Evolutionary conservation across 64 coral and sea anemone genomes (phyloP), one percentile per base, ranked within the genome.

Genomic region (Orbicella faveolata): DNA sequence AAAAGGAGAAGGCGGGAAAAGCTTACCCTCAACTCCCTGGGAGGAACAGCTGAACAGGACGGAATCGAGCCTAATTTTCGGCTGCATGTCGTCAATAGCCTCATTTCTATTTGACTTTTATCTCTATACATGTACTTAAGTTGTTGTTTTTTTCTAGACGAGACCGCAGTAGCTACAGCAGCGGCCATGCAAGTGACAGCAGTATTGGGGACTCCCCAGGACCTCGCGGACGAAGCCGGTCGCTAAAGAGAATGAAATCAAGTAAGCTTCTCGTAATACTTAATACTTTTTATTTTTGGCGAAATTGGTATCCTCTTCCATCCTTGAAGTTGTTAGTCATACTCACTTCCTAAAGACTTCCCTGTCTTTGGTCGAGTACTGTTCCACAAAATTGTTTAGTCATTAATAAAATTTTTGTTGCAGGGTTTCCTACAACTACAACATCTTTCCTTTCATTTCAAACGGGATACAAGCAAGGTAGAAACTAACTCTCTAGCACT

Each of bases 151-250:
- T 57, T 53, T 57, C 18, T 25, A 96, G 88, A 33, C 91, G 70
- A 78, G 95, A 96, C 39, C 79, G 95, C 53, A 39, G 91, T 73
- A 90, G 91, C 35, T 96, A 93, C 84, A 96, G 95, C 73, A 96
- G 95, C 63, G 95, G 95, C 35, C 95, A 96, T 59, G 91, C 95
- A 0, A 96, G 95, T 83, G 95, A 97, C 63, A 94, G 95, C 64
- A 97, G 95, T 53, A 59, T 97, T 44, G 81, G 79, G 61, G 95
- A 97, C 64, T 90, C 90, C 65, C 72, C 92, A 13, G 88, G 92
- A n/a, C 83, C 84, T 41, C 89, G 95, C 61, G 80, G 92, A 41
- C 92, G 95, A 51, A 78, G 88, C 8, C 75, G 83, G 20, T 14
- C 77, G 34, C 84, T 97, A 14, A 93, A 76, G 14, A 94, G 95